These are phyloP conservation scores for Cheirogaleus major DNA, from an alignment of 2,797 vertebrate species.

Conservation along the genomic window DNA sequence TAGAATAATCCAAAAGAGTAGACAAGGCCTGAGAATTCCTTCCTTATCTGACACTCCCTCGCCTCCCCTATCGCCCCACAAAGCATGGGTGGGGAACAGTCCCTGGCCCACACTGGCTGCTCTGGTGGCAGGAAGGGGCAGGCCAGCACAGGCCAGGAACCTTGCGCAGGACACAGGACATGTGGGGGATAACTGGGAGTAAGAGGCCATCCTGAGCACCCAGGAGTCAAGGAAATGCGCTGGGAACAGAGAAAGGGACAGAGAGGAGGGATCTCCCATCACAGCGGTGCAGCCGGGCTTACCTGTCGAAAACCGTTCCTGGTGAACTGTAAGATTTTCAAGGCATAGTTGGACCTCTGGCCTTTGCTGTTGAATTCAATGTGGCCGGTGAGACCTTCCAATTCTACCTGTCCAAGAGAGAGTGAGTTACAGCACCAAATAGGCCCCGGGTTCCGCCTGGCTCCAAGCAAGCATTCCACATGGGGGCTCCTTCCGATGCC, in stretches of 20 bases:
- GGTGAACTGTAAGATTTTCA: constrained; percentile 96
- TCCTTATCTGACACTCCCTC: background rate
- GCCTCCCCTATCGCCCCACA: background rate
- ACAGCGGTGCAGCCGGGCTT: background rate
- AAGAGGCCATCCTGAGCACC: background rate
- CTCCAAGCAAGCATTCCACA: background rate
- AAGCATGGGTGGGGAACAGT: background rate
- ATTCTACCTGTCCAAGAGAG: constrained; percentile 97
- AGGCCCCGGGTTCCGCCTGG: background rate
- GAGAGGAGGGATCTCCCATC: no score
- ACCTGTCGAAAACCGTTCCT: constrained; percentile 95
- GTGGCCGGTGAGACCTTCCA: constrained; percentile 99
- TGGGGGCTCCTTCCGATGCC: background rate
- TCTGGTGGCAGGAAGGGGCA: background rate
- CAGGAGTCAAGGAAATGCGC: background rate
- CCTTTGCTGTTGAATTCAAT: constrained; percentile 99
- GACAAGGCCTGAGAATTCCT: background rate
- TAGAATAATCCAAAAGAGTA: background rate
- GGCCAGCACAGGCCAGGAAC: background rate
- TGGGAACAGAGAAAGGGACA: background rate
- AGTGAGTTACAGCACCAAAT: constrained; percentile 88
- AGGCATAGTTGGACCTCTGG: constrained; percentile 96
- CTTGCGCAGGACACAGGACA: background rate
- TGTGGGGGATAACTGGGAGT: background rate
- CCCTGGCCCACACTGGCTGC: background rate